Conservation (phyloP, 1,140 invertebrate species). For the Drosophila malerkotliana region DNA sequence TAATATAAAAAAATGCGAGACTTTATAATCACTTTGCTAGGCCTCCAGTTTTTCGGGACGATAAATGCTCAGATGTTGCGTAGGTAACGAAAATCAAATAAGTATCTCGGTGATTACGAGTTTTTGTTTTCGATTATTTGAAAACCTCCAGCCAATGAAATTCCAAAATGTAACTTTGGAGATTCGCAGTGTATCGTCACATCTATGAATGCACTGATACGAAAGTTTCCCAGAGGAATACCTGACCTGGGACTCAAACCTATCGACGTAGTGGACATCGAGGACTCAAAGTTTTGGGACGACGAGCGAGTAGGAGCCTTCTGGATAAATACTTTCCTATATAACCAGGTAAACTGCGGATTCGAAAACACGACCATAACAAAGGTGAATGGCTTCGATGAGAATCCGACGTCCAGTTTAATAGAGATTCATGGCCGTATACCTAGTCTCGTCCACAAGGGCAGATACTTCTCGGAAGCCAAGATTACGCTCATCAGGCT, state of each 20-base stretch:
- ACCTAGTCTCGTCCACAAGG: conserved; percentile 56
- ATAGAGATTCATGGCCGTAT: conserved; percentile 60
- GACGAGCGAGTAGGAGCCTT: conserved; percentile 7
- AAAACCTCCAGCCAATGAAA: conserved; percentile 27
- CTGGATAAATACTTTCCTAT: conserved; percentile 36
- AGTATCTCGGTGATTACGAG: not conserved
- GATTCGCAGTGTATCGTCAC: conserved; percentile 44
- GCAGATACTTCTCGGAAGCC: conserved; percentile 21
- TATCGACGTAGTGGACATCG: conserved; percentile 59
- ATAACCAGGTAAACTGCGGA: conserved; percentile 53
- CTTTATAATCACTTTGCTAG: conserved; percentile 5
- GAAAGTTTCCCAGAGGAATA: conserved; percentile 47
- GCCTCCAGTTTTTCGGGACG: conserved; percentile 5
- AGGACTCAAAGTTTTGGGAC: conserved; percentile 34
- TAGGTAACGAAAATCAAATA: conserved; percentile 26
- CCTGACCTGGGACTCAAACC: conserved; percentile 52
- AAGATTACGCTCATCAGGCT: conserved; percentile 23
- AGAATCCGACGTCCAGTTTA: conserved; percentile 40
- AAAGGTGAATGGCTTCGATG: conserved; percentile 42
- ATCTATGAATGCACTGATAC: conserved; percentile 50
- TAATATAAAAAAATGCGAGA: conserved; percentile 27
- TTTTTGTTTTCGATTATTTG: not conserved
- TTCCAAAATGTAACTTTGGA: conserved; percentile 48
- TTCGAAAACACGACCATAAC: conserved; percentile 67
- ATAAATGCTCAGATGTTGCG: conserved; percentile 27